A percentile compares a stretch with the other conserved stretches of the same genome.
Evolutionary conservation across 2,888 invertebrate species (phyloP).

Genomic region (Volucella inanis): DNA sequence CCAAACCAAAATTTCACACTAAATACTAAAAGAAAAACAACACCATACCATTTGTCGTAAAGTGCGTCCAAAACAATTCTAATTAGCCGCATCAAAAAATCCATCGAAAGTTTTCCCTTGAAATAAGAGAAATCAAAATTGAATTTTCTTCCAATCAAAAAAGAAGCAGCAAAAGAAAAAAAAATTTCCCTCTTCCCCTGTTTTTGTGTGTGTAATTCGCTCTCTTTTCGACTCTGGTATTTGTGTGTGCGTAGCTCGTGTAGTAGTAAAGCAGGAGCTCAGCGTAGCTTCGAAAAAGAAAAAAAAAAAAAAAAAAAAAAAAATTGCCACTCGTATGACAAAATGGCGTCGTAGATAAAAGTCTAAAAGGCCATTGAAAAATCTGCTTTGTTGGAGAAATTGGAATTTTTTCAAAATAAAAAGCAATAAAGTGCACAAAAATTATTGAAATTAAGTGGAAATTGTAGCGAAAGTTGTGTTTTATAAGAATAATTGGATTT

Average conservation of each 20-base stretch:
- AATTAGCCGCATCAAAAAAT: constrained; percentile 13
- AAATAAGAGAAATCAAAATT: constrained; percentile 8
- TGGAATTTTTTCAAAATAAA: constrained; percentile 69
- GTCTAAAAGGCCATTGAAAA: constrained; percentile 66
- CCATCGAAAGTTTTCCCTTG: neutral
- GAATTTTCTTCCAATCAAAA: constrained; percentile 12
- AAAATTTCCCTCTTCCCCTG: constrained; percentile 40
- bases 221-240: neutral
- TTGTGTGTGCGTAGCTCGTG: constrained; percentile 44
- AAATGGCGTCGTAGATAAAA: constrained; percentile 73
- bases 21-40: constrained; percentile 53
- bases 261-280: constrained; percentile 29
- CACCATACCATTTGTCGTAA: constrained; percentile 9
- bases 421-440: constrained; percentile 55
- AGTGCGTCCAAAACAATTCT: constrained; percentile 32
- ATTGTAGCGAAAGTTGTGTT: constrained; percentile 55
- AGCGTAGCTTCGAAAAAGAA: constrained; percentile 64
- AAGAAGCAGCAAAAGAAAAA: constrained; percentile 6
- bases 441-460: constrained; percentile 65
- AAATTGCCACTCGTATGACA: constrained; percentile 67
- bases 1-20: constrained; percentile 45
- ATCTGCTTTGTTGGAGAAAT: constrained; percentile 73
- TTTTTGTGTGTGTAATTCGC: neutral
- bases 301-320: constrained; percentile 24
- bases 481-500: constrained; percentile 73